These are phyloP conservation scores for Phenganax subtilis DNA, from an alignment of 92 coral and sea anemone species.

Conservation along the genomic window DNA sequence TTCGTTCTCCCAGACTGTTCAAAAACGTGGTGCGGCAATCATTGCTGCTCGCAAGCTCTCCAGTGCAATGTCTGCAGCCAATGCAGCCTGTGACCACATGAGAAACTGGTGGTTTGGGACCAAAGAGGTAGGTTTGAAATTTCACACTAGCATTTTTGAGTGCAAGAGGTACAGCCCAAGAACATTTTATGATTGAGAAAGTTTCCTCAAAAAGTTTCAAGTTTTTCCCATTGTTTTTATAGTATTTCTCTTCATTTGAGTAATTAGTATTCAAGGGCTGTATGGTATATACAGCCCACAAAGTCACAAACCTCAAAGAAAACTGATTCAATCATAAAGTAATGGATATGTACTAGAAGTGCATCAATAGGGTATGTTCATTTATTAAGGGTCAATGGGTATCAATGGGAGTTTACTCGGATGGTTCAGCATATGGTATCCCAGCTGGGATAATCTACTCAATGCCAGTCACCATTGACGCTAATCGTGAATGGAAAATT, in stretches of 20 bases:
- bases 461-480: slow-evolving; percentile 58
- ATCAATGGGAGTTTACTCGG: slow-evolving; percentile 93
- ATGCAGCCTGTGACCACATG: slow-evolving; percentile 96
- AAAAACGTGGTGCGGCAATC: slow-evolving; percentile 97
- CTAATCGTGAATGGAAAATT: slow-evolving; percentile 57
- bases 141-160: not conserved
- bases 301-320: no score
- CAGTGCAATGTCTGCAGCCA: slow-evolving; percentile 99
- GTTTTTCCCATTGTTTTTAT: not conserved
- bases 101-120: slow-evolving; percentile 96
- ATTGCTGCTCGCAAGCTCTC: slow-evolving; percentile 93
- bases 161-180: not conserved
- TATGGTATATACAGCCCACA: no score
- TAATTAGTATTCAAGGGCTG: no score
- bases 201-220: not conserved
- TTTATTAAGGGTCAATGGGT: slow-evolving; percentile 65
- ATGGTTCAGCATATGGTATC: slow-evolving; percentile 79
- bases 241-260: not conserved
- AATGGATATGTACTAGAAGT: not conserved
- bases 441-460: slow-evolving; percentile 90
- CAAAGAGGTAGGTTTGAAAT: slow-evolving; percentile 48
- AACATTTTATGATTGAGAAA: not conserved
- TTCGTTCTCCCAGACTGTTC: slow-evolving; percentile 64
- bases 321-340: not conserved
- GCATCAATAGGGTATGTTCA: not conserved